These are phyloP conservation scores for Machimus rusticus DNA, from an alignment of 2,888 invertebrate species.

Conservation along the genomic window DNA sequence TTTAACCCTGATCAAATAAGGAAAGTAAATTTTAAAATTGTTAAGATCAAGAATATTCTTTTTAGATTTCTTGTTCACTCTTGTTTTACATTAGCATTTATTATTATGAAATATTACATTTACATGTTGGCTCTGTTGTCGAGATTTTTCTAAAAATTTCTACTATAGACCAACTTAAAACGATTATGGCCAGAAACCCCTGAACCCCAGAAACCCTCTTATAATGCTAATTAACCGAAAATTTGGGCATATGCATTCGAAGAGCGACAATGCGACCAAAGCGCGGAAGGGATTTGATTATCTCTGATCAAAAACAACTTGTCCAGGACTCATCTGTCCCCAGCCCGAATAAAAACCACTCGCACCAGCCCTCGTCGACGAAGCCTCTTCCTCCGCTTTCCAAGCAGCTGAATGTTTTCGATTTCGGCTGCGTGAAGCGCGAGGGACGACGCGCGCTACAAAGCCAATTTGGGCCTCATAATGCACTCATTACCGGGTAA, in stretches of 20 bases:
- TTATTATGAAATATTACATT: too few species aligned
- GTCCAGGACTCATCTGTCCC: background rate
- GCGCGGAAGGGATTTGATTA: conserved; percentile 23
- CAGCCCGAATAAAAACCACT: background rate
- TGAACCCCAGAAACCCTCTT: background rate
- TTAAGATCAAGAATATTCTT: too few species aligned
- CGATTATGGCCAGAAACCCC: background rate
- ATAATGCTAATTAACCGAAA: conserved; percentile 20
- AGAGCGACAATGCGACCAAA: background rate
- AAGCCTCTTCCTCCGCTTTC: background rate
- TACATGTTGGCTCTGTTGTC: background rate
- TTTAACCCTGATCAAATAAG: too few species aligned
- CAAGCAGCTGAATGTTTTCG: conserved; percentile 10
- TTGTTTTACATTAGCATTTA: too few species aligned
- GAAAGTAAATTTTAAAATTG: too few species aligned
- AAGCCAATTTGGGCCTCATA: conserved; percentile 34
- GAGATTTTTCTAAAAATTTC: background rate
- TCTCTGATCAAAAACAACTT: conserved; percentile 2
- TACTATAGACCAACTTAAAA: background rate
- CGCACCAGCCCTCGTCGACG: background rate
- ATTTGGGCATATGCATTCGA: conserved; percentile 14
- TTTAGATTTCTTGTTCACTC: too few species aligned
- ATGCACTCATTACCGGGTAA: conserved; percentile 34
- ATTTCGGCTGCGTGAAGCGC: background rate
- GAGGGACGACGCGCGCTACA: background rate